These are phyloP conservation scores for Aphidius gifuensis DNA, from an alignment of 1,140 invertebrate species.

Conservation along the genomic window DNA sequence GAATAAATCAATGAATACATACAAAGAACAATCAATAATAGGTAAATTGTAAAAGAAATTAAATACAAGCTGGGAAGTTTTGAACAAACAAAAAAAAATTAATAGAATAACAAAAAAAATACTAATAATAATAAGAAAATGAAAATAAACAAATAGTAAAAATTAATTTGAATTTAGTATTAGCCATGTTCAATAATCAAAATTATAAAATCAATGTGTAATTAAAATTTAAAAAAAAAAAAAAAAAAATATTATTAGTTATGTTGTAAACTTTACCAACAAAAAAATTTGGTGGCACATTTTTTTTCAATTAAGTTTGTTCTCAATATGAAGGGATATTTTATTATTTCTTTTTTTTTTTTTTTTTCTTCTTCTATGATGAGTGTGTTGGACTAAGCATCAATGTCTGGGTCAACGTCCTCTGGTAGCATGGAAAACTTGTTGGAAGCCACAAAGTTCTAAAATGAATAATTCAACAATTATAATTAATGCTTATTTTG, in stretches of 20 bases:
- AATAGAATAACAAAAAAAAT: conserved; percentile 13
- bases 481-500: no score
- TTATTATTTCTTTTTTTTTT: conserved; percentile 36
- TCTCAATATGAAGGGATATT: conserved; percentile 10
- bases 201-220: no score
- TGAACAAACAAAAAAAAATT: conserved; percentile 16
- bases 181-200: no score
- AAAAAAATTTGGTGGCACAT: no score
- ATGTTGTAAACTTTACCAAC: no score
- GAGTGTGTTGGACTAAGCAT: conserved; percentile 41
- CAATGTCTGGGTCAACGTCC: conserved; percentile 49
- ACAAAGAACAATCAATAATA: conserved; percentile 41
- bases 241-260: no score
- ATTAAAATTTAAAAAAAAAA: no score
- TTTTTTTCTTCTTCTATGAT: conserved; percentile 43
- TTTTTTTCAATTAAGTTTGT: no score
- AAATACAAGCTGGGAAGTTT: conserved; percentile 50
- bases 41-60: conserved; percentile 52
- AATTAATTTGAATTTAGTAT: no score
- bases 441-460: conserved; percentile 65
- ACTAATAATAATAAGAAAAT: conserved; percentile 38
- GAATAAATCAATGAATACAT: conserved; percentile 19
- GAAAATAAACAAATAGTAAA: conserved; percentile 20
- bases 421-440: conserved; percentile 57
- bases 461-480: conserved; percentile 26